Percentiles rank a stretch among this genome's conserved stretches.
Evolutionary conservation across 92 coral and sea anemone species (phyloP).

Genomic region (Anthopleura xanthogrammica): DNA sequence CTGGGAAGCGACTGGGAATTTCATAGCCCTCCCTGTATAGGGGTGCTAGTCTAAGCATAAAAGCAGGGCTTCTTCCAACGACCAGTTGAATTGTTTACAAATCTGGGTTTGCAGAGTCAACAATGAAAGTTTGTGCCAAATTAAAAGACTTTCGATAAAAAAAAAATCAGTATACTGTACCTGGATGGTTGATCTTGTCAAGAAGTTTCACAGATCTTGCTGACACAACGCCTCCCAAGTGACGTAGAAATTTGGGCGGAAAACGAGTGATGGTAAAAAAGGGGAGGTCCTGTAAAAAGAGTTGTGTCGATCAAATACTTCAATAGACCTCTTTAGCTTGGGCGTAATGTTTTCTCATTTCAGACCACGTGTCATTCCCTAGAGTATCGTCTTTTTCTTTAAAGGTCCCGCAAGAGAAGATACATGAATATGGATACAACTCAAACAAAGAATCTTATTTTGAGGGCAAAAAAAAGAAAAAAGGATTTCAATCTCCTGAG

Average conservation of each 20-base stretch:
- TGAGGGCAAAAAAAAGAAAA: no score
- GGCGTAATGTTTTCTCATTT: no score
- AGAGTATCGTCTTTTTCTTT: no score
- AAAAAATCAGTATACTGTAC: slow-evolving; percentile 30
- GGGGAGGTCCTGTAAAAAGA: slow-evolving; percentile 78
- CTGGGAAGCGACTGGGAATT: no score
- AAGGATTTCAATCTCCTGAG: no score
- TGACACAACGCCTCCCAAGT: slow-evolving; percentile 92
- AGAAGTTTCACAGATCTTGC: slow-evolving; percentile 94
- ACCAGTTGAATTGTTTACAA: background rate
- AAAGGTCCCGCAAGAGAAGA: no score
- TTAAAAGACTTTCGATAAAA: background rate
- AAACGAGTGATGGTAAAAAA: slow-evolving; percentile 92
- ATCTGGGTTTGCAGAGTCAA: background rate
- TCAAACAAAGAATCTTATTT: no score
- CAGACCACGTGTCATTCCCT: no score
- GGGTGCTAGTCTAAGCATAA: no score
- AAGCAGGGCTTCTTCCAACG: no score
- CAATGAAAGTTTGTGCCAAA: background rate
- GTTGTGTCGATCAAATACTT: background rate
- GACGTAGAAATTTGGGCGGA: slow-evolving; percentile 79
- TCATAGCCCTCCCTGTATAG: background rate
- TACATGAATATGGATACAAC: no score
- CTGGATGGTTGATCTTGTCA: slow-evolving; percentile 95
- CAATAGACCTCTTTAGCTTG: background rate